Evolutionary conservation across 1,140 invertebrate species (phyloP).

Genomic region (Drosophila tsacasi): DNA sequence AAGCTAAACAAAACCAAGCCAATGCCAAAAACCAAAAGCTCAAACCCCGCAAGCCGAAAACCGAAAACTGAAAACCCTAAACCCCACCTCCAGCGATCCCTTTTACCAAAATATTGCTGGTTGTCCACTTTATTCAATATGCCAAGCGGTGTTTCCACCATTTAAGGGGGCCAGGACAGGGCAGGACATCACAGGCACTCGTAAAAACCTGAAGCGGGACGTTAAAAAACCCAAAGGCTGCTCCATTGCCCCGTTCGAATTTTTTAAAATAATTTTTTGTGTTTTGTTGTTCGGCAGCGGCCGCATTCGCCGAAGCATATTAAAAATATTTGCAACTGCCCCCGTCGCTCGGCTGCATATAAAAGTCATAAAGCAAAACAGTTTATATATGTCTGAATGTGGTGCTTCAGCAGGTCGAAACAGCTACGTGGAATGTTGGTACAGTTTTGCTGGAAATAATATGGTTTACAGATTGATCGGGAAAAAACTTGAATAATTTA

Average conservation of each 20-base stretch:
- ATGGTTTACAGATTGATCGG: background rate
- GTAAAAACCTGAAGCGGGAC: slow-evolving; percentile 52
- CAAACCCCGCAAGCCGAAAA: slow-evolving; percentile 8
- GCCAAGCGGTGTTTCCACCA: slow-evolving; percentile 49
- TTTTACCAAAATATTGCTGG: slow-evolving; percentile 49
- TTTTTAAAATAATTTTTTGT: slow-evolving; percentile 46
- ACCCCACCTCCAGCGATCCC: slow-evolving; percentile 4
- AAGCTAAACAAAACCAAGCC: slow-evolving; percentile 63
- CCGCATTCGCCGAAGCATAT: slow-evolving; percentile 65
- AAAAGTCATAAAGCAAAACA: slow-evolving; percentile 82
- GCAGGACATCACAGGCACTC: slow-evolving; percentile 11
- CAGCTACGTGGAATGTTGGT: background rate
- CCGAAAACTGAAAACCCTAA: slow-evolving; percentile 1
- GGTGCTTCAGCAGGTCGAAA: slow-evolving; percentile 25
- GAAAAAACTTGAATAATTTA: too few species aligned
- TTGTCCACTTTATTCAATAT: slow-evolving; percentile 68
- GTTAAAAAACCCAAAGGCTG: slow-evolving; percentile 34
- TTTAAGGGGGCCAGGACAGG: slow-evolving; percentile 22
- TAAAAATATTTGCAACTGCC: slow-evolving; percentile 75
- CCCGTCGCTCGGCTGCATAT: slow-evolving; percentile 54
- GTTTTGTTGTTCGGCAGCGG: slow-evolving; percentile 20
- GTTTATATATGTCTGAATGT: slow-evolving; percentile 60
- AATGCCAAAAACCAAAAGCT: slow-evolving; percentile 18
- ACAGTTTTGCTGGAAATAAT: background rate
- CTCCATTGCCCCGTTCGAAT: slow-evolving; percentile 30